Evolutionary conservation across 2,113 vertebrate species (phyloP).

Genomic region (Pardalotus punctatus): DNA sequence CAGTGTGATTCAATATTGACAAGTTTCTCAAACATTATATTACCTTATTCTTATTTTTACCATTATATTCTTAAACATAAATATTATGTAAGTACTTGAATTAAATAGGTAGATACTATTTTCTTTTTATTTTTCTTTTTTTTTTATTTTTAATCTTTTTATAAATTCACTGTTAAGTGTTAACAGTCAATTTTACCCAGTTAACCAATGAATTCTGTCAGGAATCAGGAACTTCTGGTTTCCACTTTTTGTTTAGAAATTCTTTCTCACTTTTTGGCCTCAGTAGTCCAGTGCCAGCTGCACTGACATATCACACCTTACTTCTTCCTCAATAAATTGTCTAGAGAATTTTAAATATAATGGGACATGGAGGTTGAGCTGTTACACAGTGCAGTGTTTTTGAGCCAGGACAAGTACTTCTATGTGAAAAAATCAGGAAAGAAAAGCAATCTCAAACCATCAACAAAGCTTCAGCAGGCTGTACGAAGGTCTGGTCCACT

Average conservation of each 20-base stretch:
- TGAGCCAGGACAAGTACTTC: background rate
- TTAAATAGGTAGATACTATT: background rate
- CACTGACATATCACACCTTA: background rate
- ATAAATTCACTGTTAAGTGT: background rate
- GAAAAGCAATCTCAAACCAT: background rate
- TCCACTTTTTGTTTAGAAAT: background rate
- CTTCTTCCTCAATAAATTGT: background rate
- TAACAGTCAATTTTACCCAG: background rate
- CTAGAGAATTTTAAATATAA: background rate
- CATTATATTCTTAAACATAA: no score
- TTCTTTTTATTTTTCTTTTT: fast-evolving
- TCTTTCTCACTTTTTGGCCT: background rate
- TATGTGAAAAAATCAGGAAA: background rate
- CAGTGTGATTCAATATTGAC: background rate
- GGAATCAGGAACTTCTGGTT: background rate
- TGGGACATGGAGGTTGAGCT: background rate
- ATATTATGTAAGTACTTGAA: background rate
- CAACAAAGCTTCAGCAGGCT: background rate
- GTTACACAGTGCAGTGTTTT: background rate
- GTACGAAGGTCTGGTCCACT: background rate
- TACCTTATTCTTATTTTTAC: no score
- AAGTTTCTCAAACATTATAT: background rate
- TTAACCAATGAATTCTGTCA: background rate
- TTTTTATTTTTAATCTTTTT: background rate
- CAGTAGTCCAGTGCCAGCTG: background rate